Percentiles rank a stretch among this genome's conserved stretches.
These are phyloP conservation scores for Urocolius indicus DNA, from an alignment of 2,113 vertebrate genomes.

Conservation along the genomic window DNA sequence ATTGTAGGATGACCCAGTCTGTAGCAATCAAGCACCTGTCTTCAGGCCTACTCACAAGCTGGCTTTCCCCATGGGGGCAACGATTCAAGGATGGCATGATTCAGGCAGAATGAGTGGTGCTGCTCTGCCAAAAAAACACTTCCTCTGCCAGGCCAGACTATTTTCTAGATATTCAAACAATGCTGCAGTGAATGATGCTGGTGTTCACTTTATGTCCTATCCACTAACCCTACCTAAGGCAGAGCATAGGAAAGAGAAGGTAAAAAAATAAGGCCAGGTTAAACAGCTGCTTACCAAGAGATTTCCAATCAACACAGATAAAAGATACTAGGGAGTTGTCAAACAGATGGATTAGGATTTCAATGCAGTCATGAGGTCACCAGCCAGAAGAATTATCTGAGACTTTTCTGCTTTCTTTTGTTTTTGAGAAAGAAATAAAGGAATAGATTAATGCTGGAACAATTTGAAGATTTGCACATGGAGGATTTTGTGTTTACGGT, in stretches of 20 bases:
- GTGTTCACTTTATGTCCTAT: background rate
- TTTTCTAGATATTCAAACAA: background rate
- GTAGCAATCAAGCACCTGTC: background rate
- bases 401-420: background rate
- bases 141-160: background rate
- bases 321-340: background rate
- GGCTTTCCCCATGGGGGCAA: background rate
- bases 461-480: background rate
- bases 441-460: background rate
- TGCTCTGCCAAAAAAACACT: background rate
- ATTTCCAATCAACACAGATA: background rate
- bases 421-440: background rate
- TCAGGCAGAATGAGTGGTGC: background rate
- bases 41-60: background rate
- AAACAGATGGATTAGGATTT: background rate
- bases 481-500: background rate
- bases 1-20: rapidly evolving
- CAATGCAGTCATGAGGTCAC: rapidly evolving
- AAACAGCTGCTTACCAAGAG: background rate
- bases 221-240: background rate
- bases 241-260: background rate
- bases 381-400: background rate
- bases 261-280: background rate
- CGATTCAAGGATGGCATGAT: background rate
- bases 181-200: background rate